Conservation (phyloP, 2,888 invertebrate species). For the Lochmaea crataegi region DNA sequence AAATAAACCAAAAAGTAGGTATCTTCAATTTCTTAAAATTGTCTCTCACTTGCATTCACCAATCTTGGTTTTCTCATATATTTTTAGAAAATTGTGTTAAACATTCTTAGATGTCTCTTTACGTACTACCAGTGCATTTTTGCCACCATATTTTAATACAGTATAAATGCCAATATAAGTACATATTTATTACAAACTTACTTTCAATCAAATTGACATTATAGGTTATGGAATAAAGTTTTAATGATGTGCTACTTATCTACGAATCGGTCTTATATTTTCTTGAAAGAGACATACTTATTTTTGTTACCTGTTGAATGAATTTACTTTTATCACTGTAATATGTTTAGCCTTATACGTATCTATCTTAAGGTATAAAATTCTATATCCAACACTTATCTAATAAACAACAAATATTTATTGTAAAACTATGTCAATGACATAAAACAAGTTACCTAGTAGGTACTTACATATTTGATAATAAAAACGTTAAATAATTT, state of each 20-base stretch:
- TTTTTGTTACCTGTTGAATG: too few relatives aligned
- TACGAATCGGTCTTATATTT: too few relatives aligned
- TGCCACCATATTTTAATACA: constrained; percentile 3
- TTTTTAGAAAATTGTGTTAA: constrained; percentile 24
- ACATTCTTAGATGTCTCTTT: constrained; percentile 21
- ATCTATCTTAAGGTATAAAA: not conserved
- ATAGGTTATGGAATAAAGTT: too few relatives aligned
- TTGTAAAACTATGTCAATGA: not conserved
- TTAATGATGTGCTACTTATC: too few relatives aligned
- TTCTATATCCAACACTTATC: not conserved
- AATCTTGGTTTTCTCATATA: constrained; percentile 25
- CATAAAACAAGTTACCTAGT: not conserved
- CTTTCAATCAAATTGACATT: too few relatives aligned
- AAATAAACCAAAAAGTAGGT: constrained; percentile 77
- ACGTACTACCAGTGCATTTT: not conserved
- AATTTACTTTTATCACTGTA: too few relatives aligned
- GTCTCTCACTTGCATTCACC: constrained; percentile 12
- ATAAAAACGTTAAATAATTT: too few relatives aligned
- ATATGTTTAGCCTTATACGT: too few relatives aligned
- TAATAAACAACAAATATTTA: not conserved
- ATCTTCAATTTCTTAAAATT: constrained; percentile 22
- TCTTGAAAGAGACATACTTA: too few relatives aligned
- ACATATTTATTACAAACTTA: too few relatives aligned
- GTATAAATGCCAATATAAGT: too few relatives aligned
- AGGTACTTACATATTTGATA: too few relatives aligned